Base-by-base conservation (phyloP, 1,140 invertebrate genomes). In the Caerostris darwini region DNA sequence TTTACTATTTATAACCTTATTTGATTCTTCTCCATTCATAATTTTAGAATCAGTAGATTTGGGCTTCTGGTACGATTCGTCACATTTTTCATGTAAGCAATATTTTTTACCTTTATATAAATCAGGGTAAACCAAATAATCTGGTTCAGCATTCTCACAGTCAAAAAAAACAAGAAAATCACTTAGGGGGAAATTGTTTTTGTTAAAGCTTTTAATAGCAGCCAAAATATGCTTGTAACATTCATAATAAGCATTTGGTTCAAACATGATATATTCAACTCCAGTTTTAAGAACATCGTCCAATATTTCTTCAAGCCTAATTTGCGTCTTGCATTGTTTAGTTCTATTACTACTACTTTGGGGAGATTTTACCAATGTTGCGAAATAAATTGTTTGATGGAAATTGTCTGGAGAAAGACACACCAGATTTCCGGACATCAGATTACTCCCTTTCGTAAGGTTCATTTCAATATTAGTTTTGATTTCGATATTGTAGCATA, bases 321-420 rank as follows among this genome's bases (percentile, higher is more conserved):
- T 95, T 95, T 67, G 96, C 12, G 67, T 7, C 17, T 17, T 53
- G 53, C 64, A 50, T 50, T 93, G 17, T n/a, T 81, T 61, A 10
- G 59, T 93, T 57, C 57, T 93, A n/a, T 50, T 34, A 34, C 5
- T 14, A 6, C 5, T 54, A 7, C 19, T 95, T 2, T 95, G 67
- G 67, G 97, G 96, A 67, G 97, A 96, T 53, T 97, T 96, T 5
- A 96, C 95, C 34, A 98, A 97, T 0, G 97, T 97, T 17, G 97
- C 98, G 95, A 98, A 97, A 61, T 97, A 95, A 67, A 98, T 96
- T 58, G 96, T 97, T 54, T 82, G 3, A 61, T 96, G 95, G 95
- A 98, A 98, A 81, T 97, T 96, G 95, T 98, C 97, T 10, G 95
- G 96, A 3, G 97, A 97, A 59, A 98, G 96, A 94, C 97, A 97